These are phyloP conservation scores for Diadophis punctatus DNA, from an alignment of 2,113 vertebrate genomes.

Conservation along the genomic window DNA sequence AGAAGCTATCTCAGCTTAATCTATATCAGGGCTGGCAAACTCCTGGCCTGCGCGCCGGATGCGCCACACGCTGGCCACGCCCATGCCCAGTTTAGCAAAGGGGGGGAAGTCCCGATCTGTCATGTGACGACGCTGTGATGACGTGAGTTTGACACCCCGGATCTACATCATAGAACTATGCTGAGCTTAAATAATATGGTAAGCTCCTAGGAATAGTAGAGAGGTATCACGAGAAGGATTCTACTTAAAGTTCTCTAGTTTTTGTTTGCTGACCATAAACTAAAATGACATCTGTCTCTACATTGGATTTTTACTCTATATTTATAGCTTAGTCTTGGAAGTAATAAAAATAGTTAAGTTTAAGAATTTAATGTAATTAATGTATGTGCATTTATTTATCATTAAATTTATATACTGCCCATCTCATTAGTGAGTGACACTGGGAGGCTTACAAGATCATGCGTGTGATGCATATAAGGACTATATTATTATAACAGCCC, in stretches of 20 bases:
- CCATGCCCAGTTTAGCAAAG: too few species aligned
- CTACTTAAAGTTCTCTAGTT: neutral
- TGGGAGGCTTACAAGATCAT: neutral
- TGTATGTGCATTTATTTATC: neutral
- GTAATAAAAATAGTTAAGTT: neutral
- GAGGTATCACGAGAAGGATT: neutral
- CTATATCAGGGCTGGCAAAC: neutral
- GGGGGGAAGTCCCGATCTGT: too few species aligned
- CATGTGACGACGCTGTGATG: too few species aligned
- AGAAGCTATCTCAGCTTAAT: neutral
- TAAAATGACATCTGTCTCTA: neutral
- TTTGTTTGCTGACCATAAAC: neutral
- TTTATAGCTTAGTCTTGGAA: neutral
- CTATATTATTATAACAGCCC: neutral
- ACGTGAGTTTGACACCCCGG: too few species aligned
- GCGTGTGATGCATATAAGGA: neutral
- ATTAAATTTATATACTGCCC: neutral
- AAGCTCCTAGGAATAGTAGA: neutral
- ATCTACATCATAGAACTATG: neutral
- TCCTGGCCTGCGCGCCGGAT: too few species aligned
- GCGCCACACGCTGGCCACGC: too few species aligned
- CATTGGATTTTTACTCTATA: neutral
- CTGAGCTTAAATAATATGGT: neutral
- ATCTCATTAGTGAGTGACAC: neutral
- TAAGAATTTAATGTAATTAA: neutral